Conservation (phyloP, 1,140 invertebrate genomes). For the Drosophila takahashii region DNA sequence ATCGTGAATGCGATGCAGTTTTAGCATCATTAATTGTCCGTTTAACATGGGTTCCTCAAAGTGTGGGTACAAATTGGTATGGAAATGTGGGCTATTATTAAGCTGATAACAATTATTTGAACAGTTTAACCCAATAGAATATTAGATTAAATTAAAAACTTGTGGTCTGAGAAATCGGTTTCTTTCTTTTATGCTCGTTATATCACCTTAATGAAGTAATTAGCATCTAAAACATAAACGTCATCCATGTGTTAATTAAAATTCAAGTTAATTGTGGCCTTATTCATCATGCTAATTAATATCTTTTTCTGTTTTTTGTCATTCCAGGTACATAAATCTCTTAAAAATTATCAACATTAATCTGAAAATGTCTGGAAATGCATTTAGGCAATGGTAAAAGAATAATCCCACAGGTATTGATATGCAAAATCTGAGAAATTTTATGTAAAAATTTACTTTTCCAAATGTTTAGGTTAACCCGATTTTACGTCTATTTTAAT, state of each 20-base stretch:
- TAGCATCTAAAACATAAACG: neutral
- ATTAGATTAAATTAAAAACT: neutral
- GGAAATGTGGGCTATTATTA: neutral
- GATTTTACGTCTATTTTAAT: too few relatives aligned
- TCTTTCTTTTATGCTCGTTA: too few relatives aligned
- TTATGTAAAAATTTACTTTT: too few relatives aligned
- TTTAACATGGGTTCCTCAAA: neutral
- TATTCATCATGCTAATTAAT: constrained; percentile 1
- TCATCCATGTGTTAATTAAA: neutral
- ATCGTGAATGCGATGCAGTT: constrained; percentile 49
- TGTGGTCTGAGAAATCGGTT: neutral
- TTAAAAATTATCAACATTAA: neutral
- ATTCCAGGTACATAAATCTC: constrained; percentile 24
- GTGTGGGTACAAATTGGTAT: neutral
- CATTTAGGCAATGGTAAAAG: constrained; percentile 2
- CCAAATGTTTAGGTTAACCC: too few relatives aligned
- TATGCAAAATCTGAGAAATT: too few relatives aligned
- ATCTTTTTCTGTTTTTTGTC: constrained; percentile 1
- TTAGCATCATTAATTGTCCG: constrained; percentile 55
- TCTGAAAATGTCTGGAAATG: constrained; percentile 11
- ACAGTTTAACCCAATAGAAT: neutral
- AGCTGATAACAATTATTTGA: neutral
- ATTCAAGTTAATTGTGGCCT: neutral
- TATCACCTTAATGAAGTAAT: neutral
- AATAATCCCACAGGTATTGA: too few relatives aligned